Base-by-base conservation (phyloP, 2,113 vertebrate species). In the Hydropotes inermis region DNA sequence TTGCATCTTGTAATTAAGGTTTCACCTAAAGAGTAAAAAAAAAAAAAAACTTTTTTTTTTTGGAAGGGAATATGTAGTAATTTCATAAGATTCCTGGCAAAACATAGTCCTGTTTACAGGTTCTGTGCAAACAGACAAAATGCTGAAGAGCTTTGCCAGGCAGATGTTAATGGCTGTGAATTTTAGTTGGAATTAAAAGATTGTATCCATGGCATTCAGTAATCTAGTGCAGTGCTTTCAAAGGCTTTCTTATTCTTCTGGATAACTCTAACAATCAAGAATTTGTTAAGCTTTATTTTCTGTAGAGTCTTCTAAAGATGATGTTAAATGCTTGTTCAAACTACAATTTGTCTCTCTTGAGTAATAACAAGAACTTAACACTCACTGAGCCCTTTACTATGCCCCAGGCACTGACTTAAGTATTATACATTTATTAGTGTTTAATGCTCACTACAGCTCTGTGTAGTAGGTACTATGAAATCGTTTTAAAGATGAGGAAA, bases 111-210 rank as follows among this genome's bases (percentile, higher is more conserved):
- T 81, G 7, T 87, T 94, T 54, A n/a, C 17, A 83, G 60, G 25
- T 58, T 95, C 12, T n/a, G 47, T 84, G 43, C 28, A 79, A 86
- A 67, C 10, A 95, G 79, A 83, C 33, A 79, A 21, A 50, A 74
- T 67, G 54, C 74, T 90, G 43, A 84, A 96, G 90, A 92, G 43
- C 84, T 84, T 15, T 89, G 21, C 7, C 52, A 55, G 60, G 9
- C 43, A 30, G 17, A 47, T 67, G 47, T 95, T 87, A 81, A 54
- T 87, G 43, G 39, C 30, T 52, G 30, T 30, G 19, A 89, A 64
- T 87, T 97, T 97, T 60, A 89, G 36, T 87, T 74, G 84, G 27
- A 74, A 74, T 87, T 93, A 64, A 91, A 92, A 88, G 74, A 74
- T 91, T 94, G 45, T 52, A 33, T 92, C 54, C 28, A 9, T 28